Evolutionary conservation across 2,113 vertebrate genomes (phyloP), one percentile per base, ranked within the genome.

Genomic region (Gopherus evgoodei): DNA sequence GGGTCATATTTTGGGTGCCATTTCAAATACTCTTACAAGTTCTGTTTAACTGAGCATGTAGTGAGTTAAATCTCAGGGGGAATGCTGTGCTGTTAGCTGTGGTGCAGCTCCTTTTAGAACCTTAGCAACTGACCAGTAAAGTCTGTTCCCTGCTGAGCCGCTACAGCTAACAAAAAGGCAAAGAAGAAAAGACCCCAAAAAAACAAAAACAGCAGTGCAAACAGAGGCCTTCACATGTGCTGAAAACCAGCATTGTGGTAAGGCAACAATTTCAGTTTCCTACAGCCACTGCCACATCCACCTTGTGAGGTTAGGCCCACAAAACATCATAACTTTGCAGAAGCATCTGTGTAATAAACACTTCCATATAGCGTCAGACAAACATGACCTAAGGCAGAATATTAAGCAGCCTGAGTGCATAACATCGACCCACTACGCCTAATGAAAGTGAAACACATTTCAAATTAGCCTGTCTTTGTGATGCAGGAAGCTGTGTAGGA

Each of bases 21-120:
- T 31, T 65, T 65, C 31, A 13, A 35, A 35, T 17, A 17, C 14
- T 16, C 62, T 65, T 14, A 65, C 62, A 65, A 16, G 31, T 65
- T 65, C 6, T 65, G 62, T 65, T 65, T 35, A 65, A 65, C 62
- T 35, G 62, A 50, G 5, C 19, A 31, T 50, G 47, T 31, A 2
- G 16, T 13, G 2, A 80, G 84, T 65, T 50, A 75, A 22, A 75
- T 69, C 59, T 44, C n/a, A 42, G 78, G 24, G 54, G 54, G 54
- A 47, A 17, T 2, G 4, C 4, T 0, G 0, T 16, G 2, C 9
- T 3, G 31, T 1, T 6, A 14, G 57, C 21, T 52, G 13, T n/a
- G 53, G 31, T 31, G 16, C 12, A 3, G 2, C 12, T 53, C 50
- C 25, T 13, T 1, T 79, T 81, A 52, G 4, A 49, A 91, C 25